Evolutionary conservation across 1,140 invertebrate genomes (phyloP).

Genomic region (Zaprionus ornatus): DNA sequence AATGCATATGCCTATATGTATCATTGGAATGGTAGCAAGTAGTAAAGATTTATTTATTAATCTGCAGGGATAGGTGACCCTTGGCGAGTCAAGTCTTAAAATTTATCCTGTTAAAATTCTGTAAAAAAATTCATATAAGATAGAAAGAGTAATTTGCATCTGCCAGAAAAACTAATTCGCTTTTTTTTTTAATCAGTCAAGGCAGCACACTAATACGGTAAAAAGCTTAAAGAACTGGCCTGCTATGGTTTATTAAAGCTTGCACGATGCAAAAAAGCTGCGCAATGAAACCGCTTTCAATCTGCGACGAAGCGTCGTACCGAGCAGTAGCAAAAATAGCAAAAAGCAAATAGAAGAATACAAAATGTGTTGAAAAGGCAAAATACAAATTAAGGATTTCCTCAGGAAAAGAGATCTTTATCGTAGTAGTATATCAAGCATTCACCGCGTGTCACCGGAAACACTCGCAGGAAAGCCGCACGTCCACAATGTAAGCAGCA

Average conservation of each 20-base stretch:
- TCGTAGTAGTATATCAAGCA: constrained; percentile 32
- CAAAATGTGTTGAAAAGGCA: constrained; percentile 35
- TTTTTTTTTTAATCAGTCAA: neutral
- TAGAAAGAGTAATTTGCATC: no score
- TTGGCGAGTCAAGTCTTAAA: no score
- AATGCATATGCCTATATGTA: no score
- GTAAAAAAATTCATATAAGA: no score
- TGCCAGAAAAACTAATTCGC: neutral
- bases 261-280: constrained; percentile 43
- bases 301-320: constrained; percentile 47
- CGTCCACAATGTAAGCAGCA: constrained; percentile 57
- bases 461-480: neutral
- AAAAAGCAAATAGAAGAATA: neutral
- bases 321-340: constrained; percentile 35
- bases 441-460: constrained; percentile 42
- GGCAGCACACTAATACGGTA: constrained; percentile 22
- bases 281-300: constrained; percentile 26
- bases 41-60: no score
- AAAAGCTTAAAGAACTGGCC: constrained; percentile 27
- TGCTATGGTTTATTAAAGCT: constrained; percentile 27
- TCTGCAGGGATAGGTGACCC: no score
- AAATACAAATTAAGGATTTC: constrained; percentile 5
- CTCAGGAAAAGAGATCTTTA: constrained; percentile 12
- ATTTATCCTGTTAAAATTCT: no score
- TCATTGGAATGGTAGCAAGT: no score